phyloP scores from a whole-genome alignment of 2,888 invertebrate genomes.

The Drosophila mettleri region DNA sequence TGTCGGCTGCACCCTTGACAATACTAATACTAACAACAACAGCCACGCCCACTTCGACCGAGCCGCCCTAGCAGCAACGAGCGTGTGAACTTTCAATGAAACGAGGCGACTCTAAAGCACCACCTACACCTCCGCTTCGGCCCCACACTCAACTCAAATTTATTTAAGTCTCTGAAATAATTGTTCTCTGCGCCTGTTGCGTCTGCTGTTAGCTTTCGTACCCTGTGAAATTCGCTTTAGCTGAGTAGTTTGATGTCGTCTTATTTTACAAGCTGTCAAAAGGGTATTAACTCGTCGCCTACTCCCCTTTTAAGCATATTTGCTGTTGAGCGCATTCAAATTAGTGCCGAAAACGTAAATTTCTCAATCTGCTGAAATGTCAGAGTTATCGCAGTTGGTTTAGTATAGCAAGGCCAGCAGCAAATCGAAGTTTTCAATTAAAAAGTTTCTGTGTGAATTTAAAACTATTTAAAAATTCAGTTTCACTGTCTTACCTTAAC shows the following conservation, averaged over 20 bases:
- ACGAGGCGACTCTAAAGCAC: slow-evolving; percentile 42
- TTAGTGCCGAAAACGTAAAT: slow-evolving; percentile 60
- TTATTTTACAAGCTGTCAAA: background rate
- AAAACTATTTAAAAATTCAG: background rate
- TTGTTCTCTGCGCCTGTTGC: slow-evolving; percentile 72
- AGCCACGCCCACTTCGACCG: slow-evolving; percentile 12
- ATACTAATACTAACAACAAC: slow-evolving; percentile 31
- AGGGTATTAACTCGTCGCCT: background rate
- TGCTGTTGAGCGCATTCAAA: slow-evolving; percentile 60
- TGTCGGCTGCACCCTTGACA: slow-evolving; percentile 70
- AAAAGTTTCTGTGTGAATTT: background rate
- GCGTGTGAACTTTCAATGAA: slow-evolving; percentile 70
- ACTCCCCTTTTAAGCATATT: background rate
- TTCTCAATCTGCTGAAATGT: slow-evolving; percentile 62
- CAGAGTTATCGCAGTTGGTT: slow-evolving; percentile 49
- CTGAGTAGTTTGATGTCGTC: background rate
- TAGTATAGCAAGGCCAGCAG: slow-evolving; percentile 10
- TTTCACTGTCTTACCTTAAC: background rate
- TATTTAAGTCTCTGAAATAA: slow-evolving; percentile 76
- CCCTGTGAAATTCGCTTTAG: background rate
- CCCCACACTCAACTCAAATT: slow-evolving; percentile 57
- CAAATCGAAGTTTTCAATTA: background rate
- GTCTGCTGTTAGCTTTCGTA: slow-evolving; percentile 15
- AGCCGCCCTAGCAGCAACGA: slow-evolving; percentile 22
- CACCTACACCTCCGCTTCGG: slow-evolving; percentile 23